Base-by-base conservation (phyloP, 1,140 invertebrate species). In the Zaprionus vittiger region DNA sequence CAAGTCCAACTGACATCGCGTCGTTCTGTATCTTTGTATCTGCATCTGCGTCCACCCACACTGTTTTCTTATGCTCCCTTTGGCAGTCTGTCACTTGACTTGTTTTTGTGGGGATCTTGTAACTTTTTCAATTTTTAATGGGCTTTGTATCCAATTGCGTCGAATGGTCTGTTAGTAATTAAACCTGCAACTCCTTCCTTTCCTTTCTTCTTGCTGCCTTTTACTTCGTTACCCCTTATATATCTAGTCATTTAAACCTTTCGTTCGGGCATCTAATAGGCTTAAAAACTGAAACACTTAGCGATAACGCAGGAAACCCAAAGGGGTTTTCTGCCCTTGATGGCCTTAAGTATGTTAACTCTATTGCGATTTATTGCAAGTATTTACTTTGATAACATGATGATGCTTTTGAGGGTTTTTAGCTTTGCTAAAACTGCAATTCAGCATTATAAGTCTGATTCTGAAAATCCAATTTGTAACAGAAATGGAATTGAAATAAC, bases 271-370 rank as follows among this genome's bases (percentile, higher is more conserved):
- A 34, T 22, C 17, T 90, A 89, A 89, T 82, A 73, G 76, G 85
- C 76, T 89, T 90, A 84, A 79, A 78, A 84, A 79, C 69, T 73
- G 65, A 73, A 80, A 65, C 79, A 79, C 59, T 89, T 84, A 28
- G 72, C 34, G 62, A 55, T 76, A 79, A 73, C 62, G 59, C 22
- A 56, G 17, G 12, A 38, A 38, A 61, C 17, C 17, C 34, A 28
- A 31, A 31, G 31, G 9, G 31, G 11, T 15, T 44, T 41, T 41
- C 5, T 15, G 38, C 14, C 15, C 15, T 41, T n/a, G 15, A 5
- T n/a, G 15, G 31, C 31, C 3, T 17, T 20, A 1, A 7, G 7
- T 47, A 17, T 47, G n/a, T n/a, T 47, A 47, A 47, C 41, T 47
- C 41, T 47, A 14, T 38, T 38, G 4, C 0, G 9, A 11, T 34